These are phyloP conservation scores for Stenotaenia linearis DNA, from an alignment of 2,888 invertebrate species.

Conservation along the genomic window DNA sequence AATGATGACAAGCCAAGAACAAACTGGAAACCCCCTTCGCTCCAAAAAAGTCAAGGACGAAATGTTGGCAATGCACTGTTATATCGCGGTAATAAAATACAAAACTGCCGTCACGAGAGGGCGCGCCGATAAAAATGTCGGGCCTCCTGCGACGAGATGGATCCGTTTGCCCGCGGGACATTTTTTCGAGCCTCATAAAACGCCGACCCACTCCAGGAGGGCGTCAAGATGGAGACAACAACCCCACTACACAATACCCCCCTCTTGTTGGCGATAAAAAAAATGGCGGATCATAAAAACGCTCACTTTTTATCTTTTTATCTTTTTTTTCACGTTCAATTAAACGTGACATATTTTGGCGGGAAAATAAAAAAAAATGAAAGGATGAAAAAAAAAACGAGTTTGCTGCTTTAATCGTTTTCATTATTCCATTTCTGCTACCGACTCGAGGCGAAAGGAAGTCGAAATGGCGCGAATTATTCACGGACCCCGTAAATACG, in stretches of 20 bases:
- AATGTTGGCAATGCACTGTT: neutral
- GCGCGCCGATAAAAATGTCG: neutral
- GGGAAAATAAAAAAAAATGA: too few species aligned
- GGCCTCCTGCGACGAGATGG: neutral
- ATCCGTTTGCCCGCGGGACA: neutral
- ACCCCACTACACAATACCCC: neutral
- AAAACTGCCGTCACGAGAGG: neutral
- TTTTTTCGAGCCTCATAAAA: neutral
- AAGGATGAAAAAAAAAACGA: neutral
- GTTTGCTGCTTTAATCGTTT: neutral
- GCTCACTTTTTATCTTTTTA: neutral
- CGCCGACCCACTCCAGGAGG: neutral
- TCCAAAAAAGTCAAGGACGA: neutral
- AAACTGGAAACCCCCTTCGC: neutral
- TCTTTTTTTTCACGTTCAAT: neutral
- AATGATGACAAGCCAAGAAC: neutral
- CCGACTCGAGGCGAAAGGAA: neutral
- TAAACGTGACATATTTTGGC: too few species aligned
- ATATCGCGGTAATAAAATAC: neutral
- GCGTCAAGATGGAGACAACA: neutral
- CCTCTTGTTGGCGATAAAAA: neutral
- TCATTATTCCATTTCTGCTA: neutral
- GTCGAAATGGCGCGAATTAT: neutral
- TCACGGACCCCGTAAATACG: neutral
- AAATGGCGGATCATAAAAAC: too few species aligned